Evolutionary conservation across 1,140 invertebrate species (phyloP).

Genomic region (Brachionus rubens): DNA sequence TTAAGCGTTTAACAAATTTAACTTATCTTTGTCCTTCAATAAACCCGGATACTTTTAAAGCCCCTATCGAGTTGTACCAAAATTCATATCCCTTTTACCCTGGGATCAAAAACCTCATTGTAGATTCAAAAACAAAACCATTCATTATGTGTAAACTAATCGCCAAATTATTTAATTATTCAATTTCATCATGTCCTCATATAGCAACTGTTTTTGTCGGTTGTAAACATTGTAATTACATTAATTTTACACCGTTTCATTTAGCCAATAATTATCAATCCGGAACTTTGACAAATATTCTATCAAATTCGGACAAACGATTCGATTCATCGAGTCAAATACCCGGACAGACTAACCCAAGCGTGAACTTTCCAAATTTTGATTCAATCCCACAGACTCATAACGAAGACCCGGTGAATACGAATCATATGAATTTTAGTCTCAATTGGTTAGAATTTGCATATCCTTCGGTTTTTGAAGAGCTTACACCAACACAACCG

Average conservation of each 20-base stretch:
- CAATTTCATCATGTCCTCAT: background rate
- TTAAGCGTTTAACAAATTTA: background rate
- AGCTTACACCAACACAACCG: background rate
- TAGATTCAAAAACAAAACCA: background rate
- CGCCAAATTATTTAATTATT: constrained; percentile 21
- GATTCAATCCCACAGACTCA: background rate
- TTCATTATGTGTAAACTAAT: background rate
- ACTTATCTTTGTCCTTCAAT: background rate
- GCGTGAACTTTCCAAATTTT: background rate
- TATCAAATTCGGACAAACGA: background rate
- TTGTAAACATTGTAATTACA: constrained; percentile 19
- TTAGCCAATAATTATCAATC: background rate
- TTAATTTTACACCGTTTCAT: constrained; percentile 33
- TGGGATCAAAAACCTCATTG: background rate
- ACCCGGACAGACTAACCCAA: background rate
- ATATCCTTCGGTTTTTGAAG: background rate
- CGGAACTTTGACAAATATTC: background rate
- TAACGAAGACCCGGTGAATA: background rate
- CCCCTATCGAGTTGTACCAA: background rate
- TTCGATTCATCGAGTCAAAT: background rate
- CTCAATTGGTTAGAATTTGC: background rate
- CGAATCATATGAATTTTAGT: constrained; percentile 10
- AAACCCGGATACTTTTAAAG: background rate
- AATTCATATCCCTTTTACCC: constrained; percentile 1
- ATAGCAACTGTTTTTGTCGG: background rate